These are phyloP conservation scores for Scaptomyza graminum DNA, from an alignment of 1,140 invertebrate genomes.

Conservation along the genomic window DNA sequence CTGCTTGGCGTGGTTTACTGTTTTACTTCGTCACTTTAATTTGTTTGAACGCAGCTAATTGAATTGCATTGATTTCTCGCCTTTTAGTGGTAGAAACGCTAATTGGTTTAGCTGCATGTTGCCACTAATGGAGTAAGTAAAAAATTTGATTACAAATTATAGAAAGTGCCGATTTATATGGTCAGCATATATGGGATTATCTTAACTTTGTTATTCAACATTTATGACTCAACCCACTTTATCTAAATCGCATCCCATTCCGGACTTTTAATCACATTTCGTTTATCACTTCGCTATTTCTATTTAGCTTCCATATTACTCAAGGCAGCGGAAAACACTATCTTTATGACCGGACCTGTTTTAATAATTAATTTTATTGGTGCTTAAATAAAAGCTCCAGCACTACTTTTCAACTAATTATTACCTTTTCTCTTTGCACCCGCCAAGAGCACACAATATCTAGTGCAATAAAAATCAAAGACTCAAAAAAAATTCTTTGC, in stretches of 20 bases:
- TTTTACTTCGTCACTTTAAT: not conserved
- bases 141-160: not conserved
- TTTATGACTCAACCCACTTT: not conserved
- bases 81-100: constrained; percentile 4
- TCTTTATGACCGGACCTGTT: not conserved
- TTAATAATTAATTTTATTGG: not conserved
- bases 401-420: constrained; percentile 8
- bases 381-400: not conserved
- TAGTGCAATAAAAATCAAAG: constrained; percentile 13
- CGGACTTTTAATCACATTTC: not conserved
- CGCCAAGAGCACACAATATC: not conserved
- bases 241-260: not conserved
- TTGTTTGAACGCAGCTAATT: constrained; percentile 45
- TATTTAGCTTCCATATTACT: not conserved
- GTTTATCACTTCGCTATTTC: not conserved
- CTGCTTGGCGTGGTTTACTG: constrained; percentile 1
- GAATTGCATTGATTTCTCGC: constrained; percentile 42
- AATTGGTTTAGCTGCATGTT: not conserved
- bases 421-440: not conserved
- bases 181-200: not conserved
- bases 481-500: not conserved
- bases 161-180: not conserved
- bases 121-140: not conserved
- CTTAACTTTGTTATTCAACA: not conserved
- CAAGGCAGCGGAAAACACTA: not conserved